Conservation (phyloP, 1,140 invertebrate species). For the Drosophila pachea region DNA sequence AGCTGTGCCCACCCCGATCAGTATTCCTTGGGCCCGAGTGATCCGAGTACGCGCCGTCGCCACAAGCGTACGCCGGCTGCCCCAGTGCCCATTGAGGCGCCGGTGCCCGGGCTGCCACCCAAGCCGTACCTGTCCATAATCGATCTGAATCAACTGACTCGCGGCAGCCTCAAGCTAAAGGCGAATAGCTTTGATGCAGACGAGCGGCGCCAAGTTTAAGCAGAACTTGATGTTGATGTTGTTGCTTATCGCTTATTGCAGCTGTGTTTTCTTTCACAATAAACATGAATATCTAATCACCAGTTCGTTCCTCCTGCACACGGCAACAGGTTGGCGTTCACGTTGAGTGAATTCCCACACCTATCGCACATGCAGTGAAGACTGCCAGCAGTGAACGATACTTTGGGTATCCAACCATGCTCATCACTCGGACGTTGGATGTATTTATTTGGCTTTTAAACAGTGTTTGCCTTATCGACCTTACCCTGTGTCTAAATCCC, state of each 20-base stretch:
- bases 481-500: conserved; percentile 4
- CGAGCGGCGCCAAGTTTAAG: conserved; percentile 46
- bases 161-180: conserved; percentile 80
- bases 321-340: conserved; percentile 42
- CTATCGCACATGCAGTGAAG: conserved; percentile 21
- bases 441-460: background rate
- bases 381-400: background rate
- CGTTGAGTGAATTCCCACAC: conserved; percentile 27
- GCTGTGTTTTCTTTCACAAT: conserved; percentile 26
- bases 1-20: conserved; percentile 58
- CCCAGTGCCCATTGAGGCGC: conserved; percentile 51
- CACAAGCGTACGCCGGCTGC: conserved; percentile 30
- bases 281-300: conserved; percentile 33
- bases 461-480: background rate
- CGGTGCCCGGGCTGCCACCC: conserved; percentile 72
- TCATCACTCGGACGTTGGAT: background rate
- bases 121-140: conserved; percentile 85
- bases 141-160: conserved; percentile 85
- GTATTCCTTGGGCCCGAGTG: conserved; percentile 53
- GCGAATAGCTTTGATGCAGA: conserved; percentile 63
- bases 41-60: conserved; percentile 10
- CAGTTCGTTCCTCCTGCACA: conserved; percentile 17
- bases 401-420: background rate
- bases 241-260: conserved; percentile 24
- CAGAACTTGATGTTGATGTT: background rate